Conservation (phyloP, 2,797 vertebrate genomes). For the Pitangus sulphuratus region DNA sequence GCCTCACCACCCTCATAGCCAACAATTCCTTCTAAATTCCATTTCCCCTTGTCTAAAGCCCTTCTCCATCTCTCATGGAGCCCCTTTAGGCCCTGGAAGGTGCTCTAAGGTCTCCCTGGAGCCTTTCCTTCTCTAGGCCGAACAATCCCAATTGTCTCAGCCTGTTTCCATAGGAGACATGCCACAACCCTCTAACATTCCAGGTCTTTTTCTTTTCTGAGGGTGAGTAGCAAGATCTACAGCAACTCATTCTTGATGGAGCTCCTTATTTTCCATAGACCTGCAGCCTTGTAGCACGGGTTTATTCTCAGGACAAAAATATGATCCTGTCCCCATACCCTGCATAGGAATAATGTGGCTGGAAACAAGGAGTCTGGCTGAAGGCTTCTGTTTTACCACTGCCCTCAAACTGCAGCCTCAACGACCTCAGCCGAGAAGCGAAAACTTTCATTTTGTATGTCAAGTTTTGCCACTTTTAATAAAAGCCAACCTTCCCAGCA, state of each 20-base stretch:
- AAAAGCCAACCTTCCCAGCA: not conserved
- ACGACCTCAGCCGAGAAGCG: not conserved
- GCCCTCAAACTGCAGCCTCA: not conserved
- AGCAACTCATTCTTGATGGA: not conserved
- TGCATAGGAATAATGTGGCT: accelerated
- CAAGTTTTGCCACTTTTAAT: not conserved
- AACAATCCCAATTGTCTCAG: not conserved
- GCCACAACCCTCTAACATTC: not conserved
- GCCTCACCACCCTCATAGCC: not conserved
- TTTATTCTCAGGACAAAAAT: not conserved
- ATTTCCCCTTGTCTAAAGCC: not conserved
- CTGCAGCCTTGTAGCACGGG: not conserved
- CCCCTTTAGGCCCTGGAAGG: not conserved
- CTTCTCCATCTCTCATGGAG: not conserved
- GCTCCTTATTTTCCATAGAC: accelerated
- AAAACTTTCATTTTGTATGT: not conserved
- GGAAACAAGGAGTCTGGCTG: not conserved
- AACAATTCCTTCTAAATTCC: not conserved
- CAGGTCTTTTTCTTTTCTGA: not conserved
- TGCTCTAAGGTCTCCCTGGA: not conserved
- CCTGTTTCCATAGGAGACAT: not conserved
- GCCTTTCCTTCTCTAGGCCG: not conserved
- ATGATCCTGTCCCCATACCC: accelerated
- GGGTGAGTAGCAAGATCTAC: not conserved
- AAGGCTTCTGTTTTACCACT: not conserved